phyloP scores from a whole-genome alignment of 2,113 vertebrate species.

The Blennius ocellaris region DNA sequence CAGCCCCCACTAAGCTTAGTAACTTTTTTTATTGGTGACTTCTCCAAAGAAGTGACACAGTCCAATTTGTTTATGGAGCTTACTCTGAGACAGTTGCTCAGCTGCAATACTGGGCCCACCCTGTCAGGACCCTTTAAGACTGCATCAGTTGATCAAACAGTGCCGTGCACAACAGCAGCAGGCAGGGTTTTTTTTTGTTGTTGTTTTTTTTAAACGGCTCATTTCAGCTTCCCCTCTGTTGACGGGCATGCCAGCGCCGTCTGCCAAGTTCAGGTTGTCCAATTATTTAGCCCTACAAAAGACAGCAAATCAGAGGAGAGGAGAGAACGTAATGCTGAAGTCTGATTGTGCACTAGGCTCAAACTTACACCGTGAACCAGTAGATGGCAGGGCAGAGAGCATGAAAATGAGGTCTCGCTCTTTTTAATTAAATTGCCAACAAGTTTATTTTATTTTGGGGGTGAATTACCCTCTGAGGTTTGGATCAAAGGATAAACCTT shows the following conservation, averaged over 20 bases:
- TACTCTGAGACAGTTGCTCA: conserved; percentile 57
- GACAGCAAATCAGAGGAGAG: conserved; percentile 33
- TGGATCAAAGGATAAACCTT: conserved; percentile 81
- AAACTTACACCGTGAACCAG: too few species aligned
- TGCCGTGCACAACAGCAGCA: conserved; percentile 22
- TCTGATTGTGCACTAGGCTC: conserved; percentile 16
- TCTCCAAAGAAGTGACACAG: conserved; percentile 46
- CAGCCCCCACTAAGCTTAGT: conserved; percentile 55
- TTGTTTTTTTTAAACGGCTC: conserved; percentile 22
- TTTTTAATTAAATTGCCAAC: conserved; percentile 79
- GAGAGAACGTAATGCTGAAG: conserved; percentile 20
- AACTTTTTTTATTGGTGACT: conserved; percentile 60
- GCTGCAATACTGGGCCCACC: conserved; percentile 59
- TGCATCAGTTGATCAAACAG: conserved; percentile 65
- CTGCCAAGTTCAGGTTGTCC: conserved; percentile 65
- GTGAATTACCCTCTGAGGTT: conserved; percentile 71
- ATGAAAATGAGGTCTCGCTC: conserved; percentile 41
- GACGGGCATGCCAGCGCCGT: conserved; percentile 36
- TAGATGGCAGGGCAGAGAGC: conserved; percentile 36
- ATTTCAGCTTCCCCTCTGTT: conserved; percentile 35
- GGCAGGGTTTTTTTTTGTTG: conserved; percentile 2
- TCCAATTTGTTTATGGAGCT: conserved; percentile 75
- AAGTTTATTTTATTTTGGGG: conserved; percentile 74
- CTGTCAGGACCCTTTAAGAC: conserved; percentile 68
- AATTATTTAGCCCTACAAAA: conserved; percentile 63